These are phyloP conservation scores for Graptemys geographica DNA, from an alignment of 2,797 vertebrate genomes.

Conservation along the genomic window DNA sequence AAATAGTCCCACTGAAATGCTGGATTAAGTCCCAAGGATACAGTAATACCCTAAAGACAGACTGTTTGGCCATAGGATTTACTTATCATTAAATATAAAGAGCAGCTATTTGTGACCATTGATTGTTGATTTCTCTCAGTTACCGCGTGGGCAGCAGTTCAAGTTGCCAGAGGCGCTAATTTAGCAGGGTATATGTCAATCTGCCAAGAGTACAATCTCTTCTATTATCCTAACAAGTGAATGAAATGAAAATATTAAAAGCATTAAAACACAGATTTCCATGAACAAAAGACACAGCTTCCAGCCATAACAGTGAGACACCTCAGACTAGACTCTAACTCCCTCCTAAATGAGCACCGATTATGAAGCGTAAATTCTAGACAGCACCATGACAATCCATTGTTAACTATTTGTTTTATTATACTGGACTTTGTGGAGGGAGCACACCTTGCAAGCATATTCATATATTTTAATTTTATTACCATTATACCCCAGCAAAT, in stretches of 20 bases:
- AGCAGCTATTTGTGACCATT: background rate
- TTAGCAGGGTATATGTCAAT: background rate
- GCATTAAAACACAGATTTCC: constrained; percentile 34
- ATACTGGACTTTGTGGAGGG: background rate
- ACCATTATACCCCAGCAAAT: background rate
- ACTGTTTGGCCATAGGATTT: background rate
- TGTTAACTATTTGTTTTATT: rapidly evolving
- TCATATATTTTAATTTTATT: rapidly evolving
- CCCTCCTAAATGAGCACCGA: rapidly evolving
- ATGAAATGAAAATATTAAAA: constrained; percentile 47
- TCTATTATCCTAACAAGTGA: constrained; percentile 47
- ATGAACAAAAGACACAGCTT: constrained; percentile 38
- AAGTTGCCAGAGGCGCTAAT: constrained; percentile 23
- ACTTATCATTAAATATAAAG: background rate
- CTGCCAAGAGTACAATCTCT: constrained; percentile 54
- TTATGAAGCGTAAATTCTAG: background rate
- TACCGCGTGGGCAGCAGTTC: background rate
- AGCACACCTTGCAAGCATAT: rapidly evolving
- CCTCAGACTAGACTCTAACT: background rate
- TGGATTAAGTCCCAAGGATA: background rate
- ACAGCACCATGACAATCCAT: rapidly evolving
- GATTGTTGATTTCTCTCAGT: background rate
- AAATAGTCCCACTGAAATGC: rapidly evolving
- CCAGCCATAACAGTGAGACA: constrained; percentile 36
- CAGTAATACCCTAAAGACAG: background rate